Evolutionary conservation across 2,797 vertebrate species (phyloP).

Genomic region (Pampus argenteus): DNA sequence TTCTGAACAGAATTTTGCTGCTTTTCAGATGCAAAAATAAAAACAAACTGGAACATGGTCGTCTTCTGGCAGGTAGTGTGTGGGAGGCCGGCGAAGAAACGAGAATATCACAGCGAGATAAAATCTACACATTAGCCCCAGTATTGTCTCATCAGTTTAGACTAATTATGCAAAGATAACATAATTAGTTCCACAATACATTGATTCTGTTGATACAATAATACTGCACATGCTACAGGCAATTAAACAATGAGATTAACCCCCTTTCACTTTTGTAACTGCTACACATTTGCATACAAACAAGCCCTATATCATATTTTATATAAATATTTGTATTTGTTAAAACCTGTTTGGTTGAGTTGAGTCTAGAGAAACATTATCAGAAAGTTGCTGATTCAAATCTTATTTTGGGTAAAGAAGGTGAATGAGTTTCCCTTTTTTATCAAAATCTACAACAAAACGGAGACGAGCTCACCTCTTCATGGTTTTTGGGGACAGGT

Average conservation of each 20-base stretch:
- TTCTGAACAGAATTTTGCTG: neutral
- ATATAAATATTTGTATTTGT: too few species aligned
- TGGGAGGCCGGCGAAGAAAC: neutral
- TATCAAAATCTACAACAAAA: too few species aligned
- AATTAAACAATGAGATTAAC: neutral
- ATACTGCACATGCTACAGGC: neutral
- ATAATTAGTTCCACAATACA: slow-evolving; percentile 20
- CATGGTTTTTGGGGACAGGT: slow-evolving; percentile 95
- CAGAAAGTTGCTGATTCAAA: neutral
- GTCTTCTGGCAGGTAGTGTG: neutral
- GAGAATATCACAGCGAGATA: slow-evolving; percentile 16
- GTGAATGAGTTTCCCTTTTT: too few species aligned
- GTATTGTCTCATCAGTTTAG: slow-evolving; percentile 17
- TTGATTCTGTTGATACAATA: neutral
- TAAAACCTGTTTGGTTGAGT: neutral
- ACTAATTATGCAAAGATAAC: slow-evolving; percentile 19
- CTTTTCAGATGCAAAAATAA: neutral
- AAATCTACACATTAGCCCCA: slow-evolving; percentile 18
- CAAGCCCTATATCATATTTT: neutral
- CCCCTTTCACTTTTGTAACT: neutral
- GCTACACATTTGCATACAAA: neutral
- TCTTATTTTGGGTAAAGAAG: neutral
- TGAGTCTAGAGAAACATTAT: neutral
- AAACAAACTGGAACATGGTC: neutral
- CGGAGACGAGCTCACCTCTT: slow-evolving; percentile 91